Conservation (phyloP, 2,113 vertebrate species). For the Chaetops frenatus region DNA sequence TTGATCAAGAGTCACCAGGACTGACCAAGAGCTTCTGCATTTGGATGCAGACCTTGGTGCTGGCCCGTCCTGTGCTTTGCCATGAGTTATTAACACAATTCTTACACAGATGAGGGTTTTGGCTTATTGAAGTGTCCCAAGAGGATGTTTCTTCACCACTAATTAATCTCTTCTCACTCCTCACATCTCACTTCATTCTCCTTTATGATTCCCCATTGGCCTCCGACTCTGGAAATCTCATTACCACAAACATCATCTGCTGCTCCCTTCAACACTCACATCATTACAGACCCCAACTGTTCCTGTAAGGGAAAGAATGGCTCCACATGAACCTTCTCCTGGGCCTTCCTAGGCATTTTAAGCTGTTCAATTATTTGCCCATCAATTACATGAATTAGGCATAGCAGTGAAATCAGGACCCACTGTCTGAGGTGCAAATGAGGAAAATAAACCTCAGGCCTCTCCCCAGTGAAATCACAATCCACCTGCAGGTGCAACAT, state of each 20-base stretch:
- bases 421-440: slow-evolving; percentile 52
- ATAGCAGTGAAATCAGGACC: not conserved
- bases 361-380: slow-evolving; percentile 4
- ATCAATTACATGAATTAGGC: slow-evolving; percentile 16
- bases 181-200: not conserved
- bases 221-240: slow-evolving; percentile 28
- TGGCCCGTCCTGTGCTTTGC: not conserved
- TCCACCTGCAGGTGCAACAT: not conserved
- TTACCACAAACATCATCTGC: slow-evolving; percentile 18
- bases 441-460: not conserved
- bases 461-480: not conserved
- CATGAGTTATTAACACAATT: not conserved
- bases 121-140: not conserved
- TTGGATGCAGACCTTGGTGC: not conserved
- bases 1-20: not conserved
- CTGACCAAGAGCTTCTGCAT: not conserved
- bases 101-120: not conserved
- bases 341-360: slow-evolving; percentile 5
- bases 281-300: not conserved
- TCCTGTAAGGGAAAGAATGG: not conserved
- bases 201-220: not conserved
- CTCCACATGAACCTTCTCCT: slow-evolving; percentile 17
- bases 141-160: not conserved
- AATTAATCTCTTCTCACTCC: slow-evolving; percentile 32
- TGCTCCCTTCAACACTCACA: slow-evolving; percentile 28